Evolutionary conservation across 2,888 invertebrate genomes (phyloP), one percentile per base, ranked within the genome.

Genomic region (Drosophila pullipes): DNA sequence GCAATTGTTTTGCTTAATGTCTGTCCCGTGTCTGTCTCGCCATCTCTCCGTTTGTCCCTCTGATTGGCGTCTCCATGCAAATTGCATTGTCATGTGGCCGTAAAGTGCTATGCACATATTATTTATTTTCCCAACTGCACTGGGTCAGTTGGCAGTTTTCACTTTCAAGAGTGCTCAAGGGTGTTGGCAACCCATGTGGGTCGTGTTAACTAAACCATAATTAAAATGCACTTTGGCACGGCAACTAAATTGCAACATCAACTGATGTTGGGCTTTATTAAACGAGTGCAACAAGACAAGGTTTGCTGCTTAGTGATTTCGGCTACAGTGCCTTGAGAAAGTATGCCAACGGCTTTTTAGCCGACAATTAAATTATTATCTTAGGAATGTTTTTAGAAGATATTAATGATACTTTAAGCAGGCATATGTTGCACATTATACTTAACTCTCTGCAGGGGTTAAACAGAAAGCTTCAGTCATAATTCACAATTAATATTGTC

Each of bases 181-280:
- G n/a, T 10, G 11, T 30, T 30, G 52, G 52, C 62, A 52, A 44
- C 53, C 30, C 58, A 69, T 83, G 75, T 66, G 81, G 70, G 72
- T 55, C 61, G 18, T 68, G 78, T 70, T 83, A 73, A 77, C 74
- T 76, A 50, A 66, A 65, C 76, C 83, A 78, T 85, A 85, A 85
- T 85, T 85, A 88, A 82, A 87, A 69, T 85, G 90, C 88, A 89
- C 83, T 78, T 72, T 87, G 82, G 50, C 85, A 63, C 69, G 59
- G 55, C 66, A 47, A 54, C 44, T 44, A n/a, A 72, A 72, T 83
- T 78, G 83, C 81, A 58, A 74, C 71, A 81, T 69, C 55, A 58
- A 71, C 64, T 47, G 82, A 70, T 69, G 74, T 66, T 77, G 69
- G 41, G 33, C 66, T 77, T 71, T 68, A 82, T 84, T 78, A 80